These are phyloP conservation scores for Vollenhovia emeryi DNA, from an alignment of 1,140 invertebrate genomes.

Conservation along the genomic window DNA sequence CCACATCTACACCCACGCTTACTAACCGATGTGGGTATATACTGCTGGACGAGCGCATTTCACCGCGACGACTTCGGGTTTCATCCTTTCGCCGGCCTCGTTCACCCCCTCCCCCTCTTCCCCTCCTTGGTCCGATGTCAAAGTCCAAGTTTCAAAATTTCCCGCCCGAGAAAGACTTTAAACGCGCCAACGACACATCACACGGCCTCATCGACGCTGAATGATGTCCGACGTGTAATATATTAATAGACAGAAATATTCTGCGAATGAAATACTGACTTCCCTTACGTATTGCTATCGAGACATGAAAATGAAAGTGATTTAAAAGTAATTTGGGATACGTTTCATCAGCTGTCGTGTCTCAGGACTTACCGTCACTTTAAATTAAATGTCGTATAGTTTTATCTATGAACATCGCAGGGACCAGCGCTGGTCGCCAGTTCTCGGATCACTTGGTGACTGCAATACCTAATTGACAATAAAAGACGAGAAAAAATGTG, in stretches of 20 bases:
- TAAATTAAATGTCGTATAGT: neutral
- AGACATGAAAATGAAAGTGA: neutral
- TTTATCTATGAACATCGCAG: neutral
- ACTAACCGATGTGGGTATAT: slow-evolving; percentile 68
- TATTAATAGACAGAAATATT: neutral
- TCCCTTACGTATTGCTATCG: neutral
- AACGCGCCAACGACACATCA: slow-evolving; percentile 6
- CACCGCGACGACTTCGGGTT: slow-evolving; percentile 63
- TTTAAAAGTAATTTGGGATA: neutral
- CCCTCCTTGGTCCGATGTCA: neutral
- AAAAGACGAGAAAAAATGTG: neutral
- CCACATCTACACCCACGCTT: slow-evolving; percentile 79
- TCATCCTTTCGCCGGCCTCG: slow-evolving; percentile 69
- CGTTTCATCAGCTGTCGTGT: neutral
- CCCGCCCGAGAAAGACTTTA: neutral
- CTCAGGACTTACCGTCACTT: neutral
- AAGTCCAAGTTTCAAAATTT: slow-evolving; percentile 31
- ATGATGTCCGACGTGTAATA: neutral
- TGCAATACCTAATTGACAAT: neutral
- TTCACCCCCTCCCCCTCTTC: slow-evolving; percentile 13
- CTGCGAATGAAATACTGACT: neutral
- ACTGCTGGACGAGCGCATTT: slow-evolving; percentile 54
- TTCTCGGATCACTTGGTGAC: neutral
- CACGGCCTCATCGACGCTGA: neutral
- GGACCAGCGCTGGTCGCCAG: neutral